phyloP scores from a whole-genome alignment of 2,113 vertebrate species.

The Mastomys coucha region DNA sequence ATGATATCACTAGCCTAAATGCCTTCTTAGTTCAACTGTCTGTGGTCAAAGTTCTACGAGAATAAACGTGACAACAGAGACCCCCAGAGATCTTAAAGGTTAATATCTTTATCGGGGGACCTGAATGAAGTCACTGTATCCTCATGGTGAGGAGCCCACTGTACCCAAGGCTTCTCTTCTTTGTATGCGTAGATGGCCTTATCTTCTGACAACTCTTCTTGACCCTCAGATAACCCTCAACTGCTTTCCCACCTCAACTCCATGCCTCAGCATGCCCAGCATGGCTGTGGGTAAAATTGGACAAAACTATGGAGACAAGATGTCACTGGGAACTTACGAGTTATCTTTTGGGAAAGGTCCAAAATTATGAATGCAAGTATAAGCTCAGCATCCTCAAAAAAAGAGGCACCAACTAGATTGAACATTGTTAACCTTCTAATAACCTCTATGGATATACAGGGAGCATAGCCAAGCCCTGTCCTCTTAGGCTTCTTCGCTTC shows the following conservation, averaged over 20 bases:
- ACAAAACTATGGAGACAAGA: not conserved
- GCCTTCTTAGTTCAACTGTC: not conserved
- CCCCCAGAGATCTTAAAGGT: not conserved
- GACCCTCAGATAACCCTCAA: not conserved
- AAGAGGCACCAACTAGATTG: not conserved
- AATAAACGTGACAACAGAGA: not conserved
- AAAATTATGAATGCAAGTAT: not conserved
- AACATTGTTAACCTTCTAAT: not conserved
- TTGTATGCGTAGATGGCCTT: not conserved
- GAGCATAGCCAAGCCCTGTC: not conserved
- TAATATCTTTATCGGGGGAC: not conserved
- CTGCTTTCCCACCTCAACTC: not conserved
- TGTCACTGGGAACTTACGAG: fast-evolving
- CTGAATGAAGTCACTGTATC: not conserved
- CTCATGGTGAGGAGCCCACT: not conserved
- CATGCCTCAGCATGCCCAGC: not conserved
- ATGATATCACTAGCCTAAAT: no score
- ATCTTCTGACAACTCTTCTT: not conserved
- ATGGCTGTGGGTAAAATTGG: not conserved
- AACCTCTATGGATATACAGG: not conserved
- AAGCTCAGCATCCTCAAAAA: not conserved
- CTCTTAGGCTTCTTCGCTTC: not conserved
- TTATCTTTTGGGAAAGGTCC: not conserved
- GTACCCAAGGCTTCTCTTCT: not conserved
- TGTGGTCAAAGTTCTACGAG: not conserved